Evolutionary conservation across 2,888 invertebrate species (phyloP).

Genomic region (Baronia brevicornis): DNA sequence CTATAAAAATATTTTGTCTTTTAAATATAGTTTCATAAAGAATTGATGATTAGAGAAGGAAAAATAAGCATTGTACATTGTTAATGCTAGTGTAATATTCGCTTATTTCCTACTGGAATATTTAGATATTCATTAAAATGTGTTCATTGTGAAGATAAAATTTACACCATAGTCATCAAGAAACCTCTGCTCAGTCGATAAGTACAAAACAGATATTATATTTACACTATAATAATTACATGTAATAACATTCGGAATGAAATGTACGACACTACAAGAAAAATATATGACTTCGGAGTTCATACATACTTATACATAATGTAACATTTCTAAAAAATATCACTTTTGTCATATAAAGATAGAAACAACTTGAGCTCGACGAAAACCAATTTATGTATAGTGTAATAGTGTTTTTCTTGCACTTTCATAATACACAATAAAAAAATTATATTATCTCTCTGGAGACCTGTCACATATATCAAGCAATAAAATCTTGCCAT

Average conservation of each 20-base stretch:
- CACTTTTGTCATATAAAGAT: too few relatives aligned
- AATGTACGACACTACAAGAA: constrained; percentile 28
- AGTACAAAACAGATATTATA: constrained; percentile 67
- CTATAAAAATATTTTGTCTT: constrained; percentile 67
- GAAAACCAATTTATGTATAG: too few relatives aligned
- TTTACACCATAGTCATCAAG: constrained; percentile 4
- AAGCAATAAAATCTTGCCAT: too few relatives aligned
- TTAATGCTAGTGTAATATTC: constrained; percentile 19
- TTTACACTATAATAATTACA: constrained; percentile 55
- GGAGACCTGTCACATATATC: too few relatives aligned
- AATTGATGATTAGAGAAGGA: constrained; percentile 18
- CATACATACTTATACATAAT: too few relatives aligned
- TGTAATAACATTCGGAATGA: constrained; percentile 47
- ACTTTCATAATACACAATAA: too few relatives aligned
- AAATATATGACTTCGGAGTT: constrained; percentile 18
- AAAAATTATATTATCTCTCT: too few relatives aligned
- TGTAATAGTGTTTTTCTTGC: too few relatives aligned
- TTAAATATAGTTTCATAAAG: constrained; percentile 32
- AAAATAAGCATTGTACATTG: constrained; percentile 15
- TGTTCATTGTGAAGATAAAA: constrained; percentile 1
- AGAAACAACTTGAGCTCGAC: too few relatives aligned
- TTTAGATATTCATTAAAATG: too few relatives aligned
- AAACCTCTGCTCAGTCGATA: constrained; percentile 40
- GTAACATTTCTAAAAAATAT: too few relatives aligned
- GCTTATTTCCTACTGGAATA: constrained; percentile 6